Percentiles rank a stretch among this genome's conserved stretches.
Evolutionary conservation across 2,113 vertebrate species (phyloP).

Genomic region (Ia io): DNA sequence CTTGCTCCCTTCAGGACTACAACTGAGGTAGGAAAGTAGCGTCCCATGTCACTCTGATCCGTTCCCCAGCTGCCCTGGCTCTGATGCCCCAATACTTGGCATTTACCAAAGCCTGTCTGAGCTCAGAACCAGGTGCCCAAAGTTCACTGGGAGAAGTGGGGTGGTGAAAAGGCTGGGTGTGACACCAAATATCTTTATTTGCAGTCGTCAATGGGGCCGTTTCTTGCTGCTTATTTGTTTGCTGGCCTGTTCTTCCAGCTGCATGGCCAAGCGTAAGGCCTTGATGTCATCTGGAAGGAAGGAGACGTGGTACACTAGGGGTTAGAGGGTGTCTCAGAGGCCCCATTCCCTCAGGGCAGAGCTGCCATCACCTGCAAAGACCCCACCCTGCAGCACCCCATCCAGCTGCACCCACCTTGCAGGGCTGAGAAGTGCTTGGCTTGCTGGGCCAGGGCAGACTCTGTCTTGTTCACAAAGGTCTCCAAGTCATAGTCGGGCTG

Average conservation of each 20-base stretch:
- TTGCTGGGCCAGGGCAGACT: constrained; percentile 73
- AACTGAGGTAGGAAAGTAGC: background rate
- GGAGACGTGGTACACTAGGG: background rate
- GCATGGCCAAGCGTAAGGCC: constrained; percentile 81
- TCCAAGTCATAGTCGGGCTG: constrained; percentile 84
- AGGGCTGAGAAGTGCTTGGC: constrained; percentile 72
- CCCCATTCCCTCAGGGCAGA: background rate
- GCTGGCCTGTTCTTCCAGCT: constrained; percentile 85
- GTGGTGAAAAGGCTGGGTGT: constrained; percentile 10
- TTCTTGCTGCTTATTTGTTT: constrained; percentile 79
- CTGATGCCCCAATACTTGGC: background rate
- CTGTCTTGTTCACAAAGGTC: constrained; percentile 81
- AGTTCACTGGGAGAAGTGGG: background rate
- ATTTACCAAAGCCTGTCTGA: constrained; percentile 6
- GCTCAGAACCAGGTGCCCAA: background rate
- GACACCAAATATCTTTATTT: constrained; percentile 72
- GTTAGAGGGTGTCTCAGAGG: background rate
- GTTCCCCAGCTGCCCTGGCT: background rate
- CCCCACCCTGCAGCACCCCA: background rate
- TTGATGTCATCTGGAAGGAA: constrained; percentile 78
- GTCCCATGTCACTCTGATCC: background rate
- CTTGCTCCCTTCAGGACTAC: background rate
- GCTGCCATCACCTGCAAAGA: background rate
- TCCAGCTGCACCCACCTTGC: constrained; percentile 69
- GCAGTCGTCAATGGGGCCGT: constrained; percentile 71